Base-by-base conservation (phyloP, 2,113 vertebrate genomes). In the Laterallus jamaicensis region DNA sequence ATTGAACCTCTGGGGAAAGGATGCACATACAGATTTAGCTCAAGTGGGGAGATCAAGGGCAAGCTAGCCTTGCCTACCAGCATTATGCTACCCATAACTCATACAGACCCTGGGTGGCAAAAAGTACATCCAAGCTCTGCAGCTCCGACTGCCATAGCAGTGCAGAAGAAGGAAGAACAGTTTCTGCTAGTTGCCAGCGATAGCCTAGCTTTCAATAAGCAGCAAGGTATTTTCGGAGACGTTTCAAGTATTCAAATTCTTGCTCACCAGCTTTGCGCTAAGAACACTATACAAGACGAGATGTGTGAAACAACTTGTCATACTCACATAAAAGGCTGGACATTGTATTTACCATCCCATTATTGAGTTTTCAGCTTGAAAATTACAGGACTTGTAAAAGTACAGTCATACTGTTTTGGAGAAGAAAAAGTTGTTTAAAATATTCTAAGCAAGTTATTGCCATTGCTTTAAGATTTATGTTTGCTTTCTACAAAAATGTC, bases 301-400 rank as follows among this genome's bases (percentile, higher is more conserved):
- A 63, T 2, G 22, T 35, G 50, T 64, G 55, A 68, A 95, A 86
- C 19, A 59, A 90, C 74, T 75, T 73, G 39, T 73, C 69, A 81
- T 64, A 37, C n/a, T 93, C 52, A 35, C 52, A 54, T 26, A 49
- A 93, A 91, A 82, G 37, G 13, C 3, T 81, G 69, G 32, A 50
- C 28, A 47, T 67, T 80, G 5, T 71, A 92, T 82, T 78, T 86
- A 59, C 42, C 39, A 14, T 81, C 60, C 42, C 35, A 40, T 68
- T 92, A 86, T 5, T 76, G 47, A 90, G 29, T 89, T 95, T 79
- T 87, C 58, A 69, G 73, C 73, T 91, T 86, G 64, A 86, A 79
- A 93, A 90, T 86, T 86, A 84, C 29, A 82, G 21, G 25, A 47
- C 35, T 64, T 76, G 11, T n/a, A 3, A 12, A 76, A 93, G n/a